A percentile compares a stretch with the other conserved stretches of the same genome.
phyloP scores from a whole-genome alignment of 2,888 invertebrate genomes.

The Phyllotreta cruciferae region DNA sequence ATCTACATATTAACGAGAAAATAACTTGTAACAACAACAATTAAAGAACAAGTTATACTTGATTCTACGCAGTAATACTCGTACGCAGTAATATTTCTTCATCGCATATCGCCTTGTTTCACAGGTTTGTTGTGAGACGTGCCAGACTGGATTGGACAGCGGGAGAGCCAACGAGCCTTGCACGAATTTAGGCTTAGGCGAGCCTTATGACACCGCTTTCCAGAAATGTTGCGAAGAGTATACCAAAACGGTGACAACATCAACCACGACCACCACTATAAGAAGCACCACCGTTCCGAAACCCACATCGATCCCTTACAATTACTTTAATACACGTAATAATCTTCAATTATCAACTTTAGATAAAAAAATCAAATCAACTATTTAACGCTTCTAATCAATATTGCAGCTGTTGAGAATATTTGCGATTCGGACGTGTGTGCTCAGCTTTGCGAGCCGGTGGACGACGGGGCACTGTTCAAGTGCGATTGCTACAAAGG shows the following conservation, averaged over 20 bases:
- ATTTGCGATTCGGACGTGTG: conserved; percentile 71
- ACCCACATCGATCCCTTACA: background rate
- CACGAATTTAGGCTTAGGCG: conserved; percentile 64
- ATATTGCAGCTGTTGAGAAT: conserved; percentile 59
- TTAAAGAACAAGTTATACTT: no score
- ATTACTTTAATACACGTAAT: conserved; percentile 6
- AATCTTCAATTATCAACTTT: background rate
- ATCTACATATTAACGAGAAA: no score
- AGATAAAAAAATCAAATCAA: background rate
- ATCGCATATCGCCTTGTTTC: conserved; percentile 7
- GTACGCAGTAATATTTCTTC: background rate
- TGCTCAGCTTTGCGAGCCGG: conserved; percentile 79
- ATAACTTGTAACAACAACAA: no score
- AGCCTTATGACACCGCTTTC: conserved; percentile 69
- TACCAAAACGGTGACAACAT: conserved; percentile 39
- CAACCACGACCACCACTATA: conserved; percentile 40
- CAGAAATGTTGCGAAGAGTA: conserved; percentile 66
- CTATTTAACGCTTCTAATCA: background rate
- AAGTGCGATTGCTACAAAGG: conserved; percentile 75
- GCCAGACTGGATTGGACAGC: conserved; percentile 69
- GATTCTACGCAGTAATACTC: background rate
- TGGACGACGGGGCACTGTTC: conserved; percentile 71
- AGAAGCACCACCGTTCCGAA: conserved; percentile 1
- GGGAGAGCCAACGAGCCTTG: conserved; percentile 66
- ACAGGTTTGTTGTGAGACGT: conserved; percentile 70